Evolutionary conservation across 2,113 vertebrate species (phyloP), one percentile per base, ranked within the genome.

Genomic region (Scomber scombrus): DNA sequence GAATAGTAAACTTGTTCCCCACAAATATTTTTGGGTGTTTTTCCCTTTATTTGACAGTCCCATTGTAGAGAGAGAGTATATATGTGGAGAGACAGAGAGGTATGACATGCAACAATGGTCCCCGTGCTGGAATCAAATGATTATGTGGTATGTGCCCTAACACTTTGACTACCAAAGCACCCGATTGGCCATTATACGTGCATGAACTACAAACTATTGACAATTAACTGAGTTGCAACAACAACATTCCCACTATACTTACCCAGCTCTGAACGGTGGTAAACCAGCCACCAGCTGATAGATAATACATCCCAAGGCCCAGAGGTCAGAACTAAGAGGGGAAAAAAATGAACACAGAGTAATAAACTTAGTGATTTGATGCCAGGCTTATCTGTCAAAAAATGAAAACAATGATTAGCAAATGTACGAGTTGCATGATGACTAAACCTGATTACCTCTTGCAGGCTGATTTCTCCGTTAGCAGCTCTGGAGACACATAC

Each of bases 391-490:
- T 51, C 16, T 68, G 7, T 62, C 46, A 29, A 21, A 70, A 60
- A 11, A 45, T 14, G 8, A 31, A 83, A 47, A 69, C 1, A 69
- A 55, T 11, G 18, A 60, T n/a, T 19, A 46, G 40, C 0, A 80
- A 4, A 0, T 51, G 4, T 15, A 40, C 43, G 3, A 49, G n/a
- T 3, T 57, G 13, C 6, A 16, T 3, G 8, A 46, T 69, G 50
- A 47, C 13, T 11, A 46, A 66, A 49, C 3, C 1, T 16, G 13
- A 11, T 96, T 94, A 98, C 98, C 98, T 99, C 92, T 99, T 99
- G 94, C 98, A 99, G 66, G 98, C 98, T 5, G 98, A 98, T 94
- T 99, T 99, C 91, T 99, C 98, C 13, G 97, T 99, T 91, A 99
- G 94, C 88, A 99, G 95, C 90, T 99, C 98, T 56, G 98, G 98